Base-by-base conservation (phyloP, 2,888 invertebrate genomes). In the Leptinotarsa peninsularis region DNA sequence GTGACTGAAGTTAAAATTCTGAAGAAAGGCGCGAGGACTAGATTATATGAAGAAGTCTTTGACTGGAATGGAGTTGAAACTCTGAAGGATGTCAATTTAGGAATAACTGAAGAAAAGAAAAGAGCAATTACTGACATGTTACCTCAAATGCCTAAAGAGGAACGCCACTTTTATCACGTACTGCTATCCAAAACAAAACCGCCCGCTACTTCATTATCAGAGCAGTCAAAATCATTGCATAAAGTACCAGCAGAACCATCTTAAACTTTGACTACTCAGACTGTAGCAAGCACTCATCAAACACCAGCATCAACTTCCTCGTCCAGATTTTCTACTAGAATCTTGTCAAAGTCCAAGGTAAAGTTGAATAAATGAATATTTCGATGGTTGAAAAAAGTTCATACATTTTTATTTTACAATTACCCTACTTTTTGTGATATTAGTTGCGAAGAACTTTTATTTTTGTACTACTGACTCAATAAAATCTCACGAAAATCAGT, bases 201-300 rank as follows among this genome's bases (percentile, higher is more conserved):
- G 2, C 18, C 56, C 14, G 56, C 21, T 18, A 56, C 21, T 5
- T 21, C 56, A 56, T 54, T n/a, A 18, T 50, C 50, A 50, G 17
- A 50, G 50, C 17, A 50, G 50, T 50, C 17, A 17, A 50, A 50
- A 50, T 50, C 17, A 50, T 50, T 50, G 4, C 50, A 50, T 4
- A 18, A 56, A 21, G 21, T 56, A 18, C 18, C 18, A 18, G 18
- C 18, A 10, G 21, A 58, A 58, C 21, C 10, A 58, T 58, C 58
- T 58, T 58, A 23, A 15, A 58, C 58, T 58, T 58, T 23, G 21
- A 58, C 58, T 58, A 58, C 58, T 58, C 58, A 58, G 13, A 58
- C 58, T 58, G 58, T 4, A 58, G 58, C 58, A 58, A 58, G 58
- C 58, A 58, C 23, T 23, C 58, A 21, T 58, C 23, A 58, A 14